These are phyloP conservation scores for Laterallus jamaicensis DNA, from an alignment of 2,113 vertebrate genomes.

Conservation along the genomic window DNA sequence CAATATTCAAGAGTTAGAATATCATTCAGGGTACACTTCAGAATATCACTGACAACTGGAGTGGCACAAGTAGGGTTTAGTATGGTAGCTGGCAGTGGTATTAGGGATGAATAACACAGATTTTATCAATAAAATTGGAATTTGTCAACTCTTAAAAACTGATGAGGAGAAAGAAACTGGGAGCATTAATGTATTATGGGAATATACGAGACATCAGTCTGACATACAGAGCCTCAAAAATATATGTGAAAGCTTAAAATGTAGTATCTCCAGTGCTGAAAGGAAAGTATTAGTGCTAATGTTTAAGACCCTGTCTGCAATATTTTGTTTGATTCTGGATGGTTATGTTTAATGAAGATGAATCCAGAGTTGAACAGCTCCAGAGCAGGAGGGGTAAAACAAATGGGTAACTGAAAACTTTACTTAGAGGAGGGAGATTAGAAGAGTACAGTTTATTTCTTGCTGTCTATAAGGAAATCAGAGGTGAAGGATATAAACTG, in stretches of 20 bases:
- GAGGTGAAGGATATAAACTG: neutral
- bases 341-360: neutral
- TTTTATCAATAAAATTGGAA: neutral
- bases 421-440: neutral
- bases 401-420: neutral
- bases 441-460: neutral
- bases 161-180: neutral
- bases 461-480: neutral
- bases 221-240: neutral
- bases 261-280: neutral
- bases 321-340: neutral
- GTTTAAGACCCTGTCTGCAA: neutral
- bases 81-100: neutral
- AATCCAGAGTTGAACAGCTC: neutral
- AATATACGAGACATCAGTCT: neutral
- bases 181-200: neutral
- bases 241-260: neutral
- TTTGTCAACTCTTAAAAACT: neutral
- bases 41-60: neutral
- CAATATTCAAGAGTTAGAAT: neutral
- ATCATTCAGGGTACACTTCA: neutral
- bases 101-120: neutral
- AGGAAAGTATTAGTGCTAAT: neutral
- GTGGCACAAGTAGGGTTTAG: neutral
- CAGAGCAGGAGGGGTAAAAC: neutral